Conservation (phyloP, 1,140 invertebrate species). For the Lepidurus couesii region DNA sequence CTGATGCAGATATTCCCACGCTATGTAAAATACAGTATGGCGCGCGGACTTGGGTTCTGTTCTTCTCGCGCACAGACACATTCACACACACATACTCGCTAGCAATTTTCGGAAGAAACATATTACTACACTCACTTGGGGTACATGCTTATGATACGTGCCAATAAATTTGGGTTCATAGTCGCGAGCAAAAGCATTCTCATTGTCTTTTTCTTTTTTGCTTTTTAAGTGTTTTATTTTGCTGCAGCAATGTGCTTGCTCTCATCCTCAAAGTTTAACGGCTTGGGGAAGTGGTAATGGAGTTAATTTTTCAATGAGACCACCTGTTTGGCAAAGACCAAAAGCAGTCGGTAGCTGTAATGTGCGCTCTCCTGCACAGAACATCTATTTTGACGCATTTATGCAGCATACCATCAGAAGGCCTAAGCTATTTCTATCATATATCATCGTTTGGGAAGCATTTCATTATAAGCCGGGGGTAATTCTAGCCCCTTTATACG, state of each 20-base stretch:
- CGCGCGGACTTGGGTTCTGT: not conserved
- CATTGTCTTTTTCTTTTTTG: not conserved
- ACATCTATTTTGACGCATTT: not conserved
- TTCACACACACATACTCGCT: not conserved
- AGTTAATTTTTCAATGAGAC: slow-evolving; percentile 5
- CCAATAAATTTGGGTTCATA: slow-evolving; percentile 2
- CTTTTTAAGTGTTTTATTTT: not conserved
- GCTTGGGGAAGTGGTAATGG: not conserved
- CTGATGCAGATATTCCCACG: slow-evolving; percentile 18
- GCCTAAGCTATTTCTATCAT: not conserved
- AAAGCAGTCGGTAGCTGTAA: not conserved
- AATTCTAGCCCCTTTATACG: not conserved
- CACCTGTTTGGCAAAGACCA: slow-evolving; percentile 8
- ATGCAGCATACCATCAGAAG: not conserved
- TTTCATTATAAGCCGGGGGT: not conserved
- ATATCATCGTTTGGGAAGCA: not conserved
- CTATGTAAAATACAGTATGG: not conserved
- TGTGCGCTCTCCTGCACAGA: not conserved
- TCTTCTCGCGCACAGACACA: not conserved
- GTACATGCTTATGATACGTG: slow-evolving; percentile 11
- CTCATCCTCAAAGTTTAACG: slow-evolving; percentile 1
- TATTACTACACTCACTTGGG: not conserved
- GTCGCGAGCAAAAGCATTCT: not conserved
- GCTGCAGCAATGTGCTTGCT: not conserved
- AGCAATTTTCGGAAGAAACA: not conserved